These are phyloP conservation scores for Hippocampus comes DNA, from an alignment of 2,113 vertebrate species.

Conservation along the genomic window DNA sequence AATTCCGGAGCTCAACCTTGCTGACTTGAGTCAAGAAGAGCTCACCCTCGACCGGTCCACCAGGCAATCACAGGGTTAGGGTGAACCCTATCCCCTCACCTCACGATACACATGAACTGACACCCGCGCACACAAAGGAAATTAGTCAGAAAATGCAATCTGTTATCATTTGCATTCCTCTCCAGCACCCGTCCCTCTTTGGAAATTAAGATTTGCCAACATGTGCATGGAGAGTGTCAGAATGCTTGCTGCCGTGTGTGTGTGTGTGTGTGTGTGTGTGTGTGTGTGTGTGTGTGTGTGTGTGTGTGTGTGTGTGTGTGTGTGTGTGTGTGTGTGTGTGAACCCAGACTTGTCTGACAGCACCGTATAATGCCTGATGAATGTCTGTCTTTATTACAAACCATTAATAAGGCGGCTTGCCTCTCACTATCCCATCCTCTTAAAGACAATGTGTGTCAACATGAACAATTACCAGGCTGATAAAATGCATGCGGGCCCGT, in stretches of 20 bases:
- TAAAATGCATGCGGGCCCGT: slow-evolving; percentile 51
- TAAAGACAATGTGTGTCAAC: slow-evolving; percentile 64
- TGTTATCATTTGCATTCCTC: neutral
- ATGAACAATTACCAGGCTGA: slow-evolving; percentile 72
- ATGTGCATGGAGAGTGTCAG: neutral
- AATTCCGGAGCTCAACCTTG: no score
- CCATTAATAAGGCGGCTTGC: slow-evolving; percentile 66
- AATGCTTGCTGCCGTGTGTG: no score
- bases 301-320: slow-evolving; percentile 4
- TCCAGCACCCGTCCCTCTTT: neutral
- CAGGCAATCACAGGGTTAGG: no score
- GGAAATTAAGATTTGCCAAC: slow-evolving; percentile 8
- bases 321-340: neutral
- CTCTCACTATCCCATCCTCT: slow-evolving; percentile 59
- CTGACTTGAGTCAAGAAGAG: no score
- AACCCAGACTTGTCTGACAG: slow-evolving; percentile 32
- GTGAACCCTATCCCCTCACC: no score
- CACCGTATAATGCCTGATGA: slow-evolving; percentile 57
- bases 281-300: slow-evolving; percentile 2
- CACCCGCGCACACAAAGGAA: no score
- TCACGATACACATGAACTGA: neutral
- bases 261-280: no score
- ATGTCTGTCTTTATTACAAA: slow-evolving; percentile 69
- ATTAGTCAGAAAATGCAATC: neutral
- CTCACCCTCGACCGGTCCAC: no score